These are phyloP conservation scores for Linnaemya tessellans DNA, from an alignment of 2,888 invertebrate species.

Conservation along the genomic window DNA sequence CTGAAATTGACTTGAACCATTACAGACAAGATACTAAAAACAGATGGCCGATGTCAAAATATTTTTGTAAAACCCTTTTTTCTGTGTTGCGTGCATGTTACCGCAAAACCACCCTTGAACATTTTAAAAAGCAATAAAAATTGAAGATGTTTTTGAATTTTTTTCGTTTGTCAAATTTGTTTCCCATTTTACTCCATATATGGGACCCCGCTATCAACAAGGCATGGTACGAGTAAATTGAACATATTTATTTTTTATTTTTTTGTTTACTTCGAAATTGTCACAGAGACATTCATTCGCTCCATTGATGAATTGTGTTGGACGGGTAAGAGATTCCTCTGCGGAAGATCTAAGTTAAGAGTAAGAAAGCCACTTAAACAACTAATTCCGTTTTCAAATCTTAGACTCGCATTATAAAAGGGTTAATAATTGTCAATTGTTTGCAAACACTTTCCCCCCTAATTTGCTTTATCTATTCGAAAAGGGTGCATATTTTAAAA, in stretches of 20 bases:
- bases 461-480: constrained; percentile 46
- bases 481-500: constrained; percentile 69
- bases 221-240: neutral
- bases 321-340: neutral
- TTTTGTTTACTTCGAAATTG: constrained; percentile 34
- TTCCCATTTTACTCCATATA: neutral
- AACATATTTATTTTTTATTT: constrained; percentile 16
- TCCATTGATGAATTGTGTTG: constrained; percentile 13
- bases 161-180: constrained; percentile 31
- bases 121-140: constrained; percentile 56
- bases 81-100: constrained; percentile 34
- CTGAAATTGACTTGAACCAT: constrained; percentile 56
- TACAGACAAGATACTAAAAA: constrained; percentile 46
- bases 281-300: constrained; percentile 20
- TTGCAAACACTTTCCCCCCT: constrained; percentile 14
- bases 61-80: constrained; percentile 59
- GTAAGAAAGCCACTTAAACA: constrained; percentile 19
- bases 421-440: constrained; percentile 45
- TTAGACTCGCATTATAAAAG: constrained; percentile 17
- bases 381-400: constrained; percentile 15
- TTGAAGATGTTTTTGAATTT: constrained; percentile 59
- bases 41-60: constrained; percentile 62
- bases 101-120: constrained; percentile 61
- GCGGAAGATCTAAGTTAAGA: neutral
- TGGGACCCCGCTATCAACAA: constrained; percentile 3